phyloP scores from a whole-genome alignment of 2,888 invertebrate genomes.

The Drosophila atroscutellata region DNA sequence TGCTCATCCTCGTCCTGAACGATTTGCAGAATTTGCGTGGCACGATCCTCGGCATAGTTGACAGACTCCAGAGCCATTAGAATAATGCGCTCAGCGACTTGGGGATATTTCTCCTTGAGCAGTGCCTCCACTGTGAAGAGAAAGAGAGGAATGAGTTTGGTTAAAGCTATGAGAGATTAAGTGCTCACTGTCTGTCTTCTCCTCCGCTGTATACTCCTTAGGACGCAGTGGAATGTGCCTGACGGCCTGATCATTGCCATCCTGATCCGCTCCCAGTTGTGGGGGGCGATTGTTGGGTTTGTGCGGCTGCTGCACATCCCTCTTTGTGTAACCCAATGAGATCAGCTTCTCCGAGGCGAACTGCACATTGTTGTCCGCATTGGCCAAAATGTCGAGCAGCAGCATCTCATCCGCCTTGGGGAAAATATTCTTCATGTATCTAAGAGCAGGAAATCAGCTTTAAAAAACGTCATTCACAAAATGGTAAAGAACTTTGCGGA shows the following conservation, averaged over 20 bases:
- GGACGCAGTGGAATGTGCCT: constrained; percentile 85
- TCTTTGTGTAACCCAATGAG: constrained; percentile 92
- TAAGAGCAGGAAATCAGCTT: constrained; percentile 76
- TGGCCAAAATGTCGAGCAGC: constrained; percentile 92
- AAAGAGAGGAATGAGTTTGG: neutral
- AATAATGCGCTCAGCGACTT: constrained; percentile 92
- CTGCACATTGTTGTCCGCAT: constrained; percentile 95
- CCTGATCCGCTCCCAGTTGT: constrained; percentile 55
- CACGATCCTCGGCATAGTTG: constrained; percentile 92
- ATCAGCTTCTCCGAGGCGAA: constrained; percentile 93
- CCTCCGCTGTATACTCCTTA: constrained; percentile 89
- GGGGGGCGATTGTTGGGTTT: constrained; percentile 86
- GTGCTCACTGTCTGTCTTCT: constrained; percentile 89
- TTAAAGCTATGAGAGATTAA: too few relatives aligned
- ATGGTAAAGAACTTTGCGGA: neutral
- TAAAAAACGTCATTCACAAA: neutral
- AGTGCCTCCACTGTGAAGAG: constrained; percentile 87
- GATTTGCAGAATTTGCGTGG: constrained; percentile 91
- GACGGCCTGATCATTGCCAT: constrained; percentile 52
- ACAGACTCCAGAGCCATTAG: constrained; percentile 95
- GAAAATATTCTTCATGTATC: constrained; percentile 96
- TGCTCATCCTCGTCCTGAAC: constrained; percentile 88
- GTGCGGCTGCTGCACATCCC: constrained; percentile 89
- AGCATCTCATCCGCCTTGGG: constrained; percentile 95
- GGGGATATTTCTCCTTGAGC: constrained; percentile 90